Percentiles rank a stretch among this genome's conserved stretches.
phyloP scores from a whole-genome alignment of 2,113 vertebrate species.

The Carettochelys insculpta region DNA sequence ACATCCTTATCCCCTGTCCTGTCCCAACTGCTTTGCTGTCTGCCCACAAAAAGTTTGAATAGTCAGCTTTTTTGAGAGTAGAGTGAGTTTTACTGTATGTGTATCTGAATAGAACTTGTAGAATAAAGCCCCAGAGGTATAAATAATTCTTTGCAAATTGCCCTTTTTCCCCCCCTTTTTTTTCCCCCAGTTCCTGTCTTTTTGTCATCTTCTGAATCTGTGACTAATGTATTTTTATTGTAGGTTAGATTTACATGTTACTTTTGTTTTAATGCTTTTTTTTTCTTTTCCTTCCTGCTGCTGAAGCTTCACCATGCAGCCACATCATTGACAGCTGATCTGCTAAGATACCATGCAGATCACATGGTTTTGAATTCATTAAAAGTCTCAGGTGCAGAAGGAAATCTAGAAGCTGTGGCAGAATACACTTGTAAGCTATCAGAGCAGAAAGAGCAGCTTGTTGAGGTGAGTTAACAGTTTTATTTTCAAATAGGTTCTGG shows the following conservation, averaged over 20 bases:
- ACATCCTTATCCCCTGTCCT: background rate
- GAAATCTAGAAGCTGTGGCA: constrained; percentile 92
- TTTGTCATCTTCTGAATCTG: background rate
- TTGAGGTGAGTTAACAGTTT: constrained; percentile 84
- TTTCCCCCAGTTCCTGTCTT: background rate
- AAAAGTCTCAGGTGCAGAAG: constrained; percentile 90
- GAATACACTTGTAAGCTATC: constrained; percentile 90
- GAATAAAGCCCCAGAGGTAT: background rate
- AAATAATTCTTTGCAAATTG: background rate
- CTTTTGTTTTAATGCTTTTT: background rate
- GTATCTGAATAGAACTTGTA: background rate
- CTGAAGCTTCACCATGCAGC: constrained; percentile 90
- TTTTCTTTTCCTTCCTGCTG: background rate
- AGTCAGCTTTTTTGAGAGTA: background rate
- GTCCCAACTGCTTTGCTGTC: constrained; percentile 3
- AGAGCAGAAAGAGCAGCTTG: constrained; percentile 96
- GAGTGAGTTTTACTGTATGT: background rate
- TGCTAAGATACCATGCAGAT: constrained; percentile 90
- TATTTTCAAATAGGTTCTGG: background rate
- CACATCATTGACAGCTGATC: constrained; percentile 85
- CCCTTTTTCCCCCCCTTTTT: background rate
- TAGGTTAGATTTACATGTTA: background rate
- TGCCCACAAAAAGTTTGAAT: background rate
- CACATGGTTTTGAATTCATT: constrained; percentile 89
- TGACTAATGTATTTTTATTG: background rate